phyloP scores from a whole-genome alignment of 2,797 vertebrate species.

The Somateria mollissima region DNA sequence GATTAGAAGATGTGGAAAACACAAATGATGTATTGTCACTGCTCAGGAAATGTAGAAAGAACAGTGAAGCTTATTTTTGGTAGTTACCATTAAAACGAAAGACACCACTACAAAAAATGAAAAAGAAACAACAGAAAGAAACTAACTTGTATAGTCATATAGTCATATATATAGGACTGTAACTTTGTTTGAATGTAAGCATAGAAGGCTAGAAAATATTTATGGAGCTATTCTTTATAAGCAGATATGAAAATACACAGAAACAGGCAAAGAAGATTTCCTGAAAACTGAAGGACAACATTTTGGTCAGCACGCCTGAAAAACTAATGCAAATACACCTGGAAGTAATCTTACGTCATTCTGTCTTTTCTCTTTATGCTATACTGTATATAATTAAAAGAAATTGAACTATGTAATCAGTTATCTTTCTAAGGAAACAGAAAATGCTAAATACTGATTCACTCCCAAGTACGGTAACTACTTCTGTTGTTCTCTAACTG shows the following conservation, averaged over 20 bases:
- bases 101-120: background rate
- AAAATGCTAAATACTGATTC: background rate
- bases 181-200: background rate
- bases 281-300: background rate
- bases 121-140: background rate
- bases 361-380: background rate
- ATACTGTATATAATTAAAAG: background rate
- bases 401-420: background rate
- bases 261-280: background rate
- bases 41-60: background rate
- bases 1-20: background rate
- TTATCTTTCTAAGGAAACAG: background rate
- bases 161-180: background rate
- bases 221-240: background rate
- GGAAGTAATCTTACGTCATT: background rate
- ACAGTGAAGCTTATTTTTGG: background rate
- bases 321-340: background rate
- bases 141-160: background rate
- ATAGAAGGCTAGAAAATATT: background rate
- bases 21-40: background rate
- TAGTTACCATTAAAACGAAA: background rate
- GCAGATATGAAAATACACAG: background rate
- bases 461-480: background rate
- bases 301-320: background rate
- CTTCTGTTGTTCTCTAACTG: background rate